These are phyloP conservation scores for Manis pentadactyla DNA, from an alignment of 2,797 vertebrate species.

Conservation along the genomic window DNA sequence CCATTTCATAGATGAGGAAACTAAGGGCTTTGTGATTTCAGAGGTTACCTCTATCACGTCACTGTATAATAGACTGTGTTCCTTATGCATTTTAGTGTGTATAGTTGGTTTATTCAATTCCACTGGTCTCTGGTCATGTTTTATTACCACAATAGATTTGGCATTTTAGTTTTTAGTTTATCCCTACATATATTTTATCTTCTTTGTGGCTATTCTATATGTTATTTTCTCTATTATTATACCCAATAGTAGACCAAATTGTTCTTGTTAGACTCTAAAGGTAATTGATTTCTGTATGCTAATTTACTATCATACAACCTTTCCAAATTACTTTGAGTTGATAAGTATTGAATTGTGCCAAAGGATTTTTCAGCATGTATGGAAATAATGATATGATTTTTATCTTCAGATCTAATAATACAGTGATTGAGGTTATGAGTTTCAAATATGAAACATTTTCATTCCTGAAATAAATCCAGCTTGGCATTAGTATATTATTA, in stretches of 20 bases:
- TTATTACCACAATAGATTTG: background rate
- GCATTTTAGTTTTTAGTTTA: background rate
- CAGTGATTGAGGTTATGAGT: background rate
- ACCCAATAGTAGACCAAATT: background rate
- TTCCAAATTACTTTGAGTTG: background rate
- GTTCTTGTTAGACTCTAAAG: background rate
- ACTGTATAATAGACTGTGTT: background rate
- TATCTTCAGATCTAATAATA: background rate
- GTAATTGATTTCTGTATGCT: background rate
- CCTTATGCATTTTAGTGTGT: background rate
- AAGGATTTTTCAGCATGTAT: background rate
- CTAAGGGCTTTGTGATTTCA: background rate
- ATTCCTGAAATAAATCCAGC: background rate
- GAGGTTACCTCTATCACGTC: background rate
- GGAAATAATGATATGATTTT: background rate
- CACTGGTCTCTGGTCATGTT: background rate
- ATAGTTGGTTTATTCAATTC: background rate
- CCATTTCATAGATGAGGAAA: background rate
- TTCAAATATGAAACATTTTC: background rate
- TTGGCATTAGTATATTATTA: background rate
- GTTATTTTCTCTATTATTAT: background rate
- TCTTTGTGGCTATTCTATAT: background rate
- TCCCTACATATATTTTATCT: background rate
- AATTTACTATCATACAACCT: background rate
- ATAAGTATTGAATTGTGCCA: background rate